A percentile compares a stretch with the other conserved stretches of the same genome.
phyloP scores from a whole-genome alignment of 2,888 invertebrate species.

The Sicus ferrugineus region DNA sequence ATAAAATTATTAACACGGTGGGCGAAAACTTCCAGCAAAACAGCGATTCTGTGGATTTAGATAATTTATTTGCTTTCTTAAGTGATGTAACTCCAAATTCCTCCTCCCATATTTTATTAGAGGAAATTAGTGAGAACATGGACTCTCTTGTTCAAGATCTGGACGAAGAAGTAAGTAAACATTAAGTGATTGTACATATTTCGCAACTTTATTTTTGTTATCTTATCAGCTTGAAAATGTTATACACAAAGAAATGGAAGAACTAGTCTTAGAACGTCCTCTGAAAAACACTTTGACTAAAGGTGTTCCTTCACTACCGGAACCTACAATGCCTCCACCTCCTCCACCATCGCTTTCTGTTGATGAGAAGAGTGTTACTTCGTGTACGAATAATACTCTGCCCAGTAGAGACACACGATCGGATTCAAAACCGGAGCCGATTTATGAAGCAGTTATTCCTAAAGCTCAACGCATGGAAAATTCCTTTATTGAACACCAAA shows the following conservation, averaged over 20 bases:
- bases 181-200: no score
- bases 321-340: conserved; percentile 79
- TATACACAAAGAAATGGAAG: conserved; percentile 26
- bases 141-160: conserved; percentile 82
- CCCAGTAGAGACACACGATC: background rate
- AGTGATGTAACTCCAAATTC: conserved; percentile 76
- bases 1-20: conserved; percentile 43
- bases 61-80: conserved; percentile 88
- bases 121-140: conserved; percentile 87
- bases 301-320: conserved; percentile 73
- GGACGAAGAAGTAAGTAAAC: conserved; percentile 73
- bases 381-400: background rate
- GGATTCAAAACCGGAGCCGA: conserved; percentile 71
- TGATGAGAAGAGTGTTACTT: background rate
- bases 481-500: background rate
- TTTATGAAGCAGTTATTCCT: conserved; percentile 85
- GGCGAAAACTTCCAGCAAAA: conserved; percentile 57
- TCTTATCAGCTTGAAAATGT: conserved; percentile 30
- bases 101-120: conserved; percentile 74
- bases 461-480: conserved; percentile 65
- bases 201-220: no score
- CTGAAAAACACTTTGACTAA: conserved; percentile 41
- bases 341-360: conserved; percentile 67
- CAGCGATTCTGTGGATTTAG: conserved; percentile 82
- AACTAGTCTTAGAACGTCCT: conserved; percentile 11